These are phyloP conservation scores for Parazoanthus atlanticus DNA, from an alignment of 92 coral and sea anemone genomes.

Conservation along the genomic window DNA sequence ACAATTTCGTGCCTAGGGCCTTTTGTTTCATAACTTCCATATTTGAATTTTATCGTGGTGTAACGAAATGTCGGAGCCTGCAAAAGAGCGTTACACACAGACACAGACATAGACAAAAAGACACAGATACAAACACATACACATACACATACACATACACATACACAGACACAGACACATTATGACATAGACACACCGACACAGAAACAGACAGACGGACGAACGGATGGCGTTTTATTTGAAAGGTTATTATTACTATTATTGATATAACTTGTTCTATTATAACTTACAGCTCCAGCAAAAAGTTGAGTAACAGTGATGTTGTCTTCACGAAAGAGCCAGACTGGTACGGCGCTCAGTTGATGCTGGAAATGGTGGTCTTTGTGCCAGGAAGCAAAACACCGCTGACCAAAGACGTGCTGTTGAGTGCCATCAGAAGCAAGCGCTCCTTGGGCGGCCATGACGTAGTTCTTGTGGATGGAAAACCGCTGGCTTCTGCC, in stretches of 20 bases:
- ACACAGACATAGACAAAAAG: too few species aligned
- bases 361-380: background rate
- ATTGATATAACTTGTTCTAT: background rate
- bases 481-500: background rate
- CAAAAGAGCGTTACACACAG: too few species aligned
- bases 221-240: too few species aligned
- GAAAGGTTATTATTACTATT: background rate
- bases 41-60: too few species aligned
- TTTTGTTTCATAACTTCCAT: too few species aligned
- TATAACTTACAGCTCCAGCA: background rate
- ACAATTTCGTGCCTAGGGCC: too few species aligned
- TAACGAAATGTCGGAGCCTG: too few species aligned
- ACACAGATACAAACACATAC: too few species aligned
- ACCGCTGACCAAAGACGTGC: constrained; percentile 1
- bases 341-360: background rate
- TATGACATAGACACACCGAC: too few species aligned
- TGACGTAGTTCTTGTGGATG: constrained; percentile 1
- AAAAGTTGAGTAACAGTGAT: background rate
- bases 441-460: constrained; percentile 22
- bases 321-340: constrained; percentile 31
- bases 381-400: constrained; percentile 10
- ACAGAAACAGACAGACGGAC: too few species aligned
- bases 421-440: constrained; percentile 10
- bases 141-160: too few species aligned
- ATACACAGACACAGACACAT: too few species aligned